phyloP scores from a whole-genome alignment of 2,888 invertebrate genomes.

The Cerceris ruficornis region DNA sequence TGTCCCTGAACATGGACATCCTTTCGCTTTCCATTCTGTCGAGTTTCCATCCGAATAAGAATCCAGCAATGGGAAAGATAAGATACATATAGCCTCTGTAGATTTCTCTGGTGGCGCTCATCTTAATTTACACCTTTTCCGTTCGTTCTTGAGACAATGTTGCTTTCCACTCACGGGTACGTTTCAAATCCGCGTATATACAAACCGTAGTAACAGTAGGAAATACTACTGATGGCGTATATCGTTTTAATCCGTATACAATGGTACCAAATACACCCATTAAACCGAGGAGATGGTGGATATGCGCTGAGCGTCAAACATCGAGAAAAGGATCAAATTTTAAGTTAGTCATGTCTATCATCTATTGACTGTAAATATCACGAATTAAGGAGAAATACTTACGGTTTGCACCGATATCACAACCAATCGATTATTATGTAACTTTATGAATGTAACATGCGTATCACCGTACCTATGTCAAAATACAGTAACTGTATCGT shows the following conservation, averaged over 20 bases:
- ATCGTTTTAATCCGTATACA: constrained; percentile 83
- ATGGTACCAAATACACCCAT: constrained; percentile 65
- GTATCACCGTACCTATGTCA: too few species aligned
- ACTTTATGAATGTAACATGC: too few species aligned
- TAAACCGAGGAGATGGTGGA: constrained; percentile 58
- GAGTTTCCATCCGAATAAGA: constrained; percentile 85
- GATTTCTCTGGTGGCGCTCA: not conserved
- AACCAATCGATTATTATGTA: too few species aligned
- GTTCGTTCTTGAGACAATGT: constrained; percentile 67
- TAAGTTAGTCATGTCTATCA: too few species aligned
- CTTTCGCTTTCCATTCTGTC: constrained; percentile 88
- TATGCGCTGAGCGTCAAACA: not conserved
- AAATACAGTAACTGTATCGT: too few species aligned
- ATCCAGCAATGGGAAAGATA: constrained; percentile 84
- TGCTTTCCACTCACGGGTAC: constrained; percentile 89
- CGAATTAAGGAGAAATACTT: too few species aligned
- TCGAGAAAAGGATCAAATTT: too few species aligned
- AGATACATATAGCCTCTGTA: constrained; percentile 82
- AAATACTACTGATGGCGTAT: constrained; percentile 87
- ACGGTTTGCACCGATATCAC: too few species aligned
- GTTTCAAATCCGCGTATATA: constrained; percentile 89
- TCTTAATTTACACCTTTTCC: constrained; percentile 53
- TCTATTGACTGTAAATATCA: too few species aligned
- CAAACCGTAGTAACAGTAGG: constrained; percentile 84
- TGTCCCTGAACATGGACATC: constrained; percentile 89